Conservation (phyloP, 2,113 vertebrate genomes). For the Elanus axillaris region DNA sequence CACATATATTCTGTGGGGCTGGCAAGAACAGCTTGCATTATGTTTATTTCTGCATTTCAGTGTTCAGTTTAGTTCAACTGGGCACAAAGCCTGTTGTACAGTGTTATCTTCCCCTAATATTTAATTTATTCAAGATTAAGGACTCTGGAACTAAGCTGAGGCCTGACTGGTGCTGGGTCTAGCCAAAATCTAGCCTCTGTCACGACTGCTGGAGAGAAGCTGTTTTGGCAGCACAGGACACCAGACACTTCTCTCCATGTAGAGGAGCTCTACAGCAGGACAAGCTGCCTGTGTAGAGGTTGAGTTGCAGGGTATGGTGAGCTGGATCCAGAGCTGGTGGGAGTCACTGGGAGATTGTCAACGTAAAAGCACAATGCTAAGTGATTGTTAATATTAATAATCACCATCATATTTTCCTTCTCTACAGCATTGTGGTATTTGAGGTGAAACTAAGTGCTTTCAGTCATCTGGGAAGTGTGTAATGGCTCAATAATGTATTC, state of each 20-base stretch:
- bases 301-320: background rate
- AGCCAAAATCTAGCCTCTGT: background rate
- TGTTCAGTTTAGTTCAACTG: background rate
- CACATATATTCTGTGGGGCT: fast-evolving
- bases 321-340: background rate
- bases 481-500: background rate
- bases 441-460: slow-evolving; percentile 19
- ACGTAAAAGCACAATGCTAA: background rate
- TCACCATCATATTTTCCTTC: background rate
- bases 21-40: background rate
- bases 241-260: background rate
- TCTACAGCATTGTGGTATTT: background rate
- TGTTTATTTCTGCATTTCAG: background rate
- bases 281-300: background rate
- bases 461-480: background rate
- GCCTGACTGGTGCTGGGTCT: background rate
- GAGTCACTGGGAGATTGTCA: background rate
- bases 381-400: background rate
- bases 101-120: background rate
- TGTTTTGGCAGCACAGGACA: background rate
- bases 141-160: background rate
- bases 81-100: background rate
- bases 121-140: background rate
- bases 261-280: background rate
- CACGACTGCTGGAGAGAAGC: background rate